Evolutionary conservation across 2,113 vertebrate species (phyloP).

Genomic region (Bubalus kerabau): DNA sequence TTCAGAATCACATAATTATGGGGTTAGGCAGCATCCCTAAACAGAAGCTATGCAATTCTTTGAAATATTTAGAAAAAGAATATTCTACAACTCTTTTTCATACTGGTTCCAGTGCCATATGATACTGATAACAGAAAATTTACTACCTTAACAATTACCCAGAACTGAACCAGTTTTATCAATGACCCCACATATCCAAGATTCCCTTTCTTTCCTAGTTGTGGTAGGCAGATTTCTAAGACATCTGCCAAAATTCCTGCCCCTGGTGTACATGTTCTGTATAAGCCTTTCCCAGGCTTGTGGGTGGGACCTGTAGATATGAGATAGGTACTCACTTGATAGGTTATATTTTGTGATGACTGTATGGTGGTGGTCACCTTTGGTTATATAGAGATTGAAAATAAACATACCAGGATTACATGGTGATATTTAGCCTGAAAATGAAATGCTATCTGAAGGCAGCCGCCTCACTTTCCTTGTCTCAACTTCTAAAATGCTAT

Average conservation of each 20-base stretch:
- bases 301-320: not conserved
- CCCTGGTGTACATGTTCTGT: not conserved
- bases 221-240: not conserved
- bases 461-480: not conserved
- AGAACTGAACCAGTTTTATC: not conserved
- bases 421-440: not conserved
- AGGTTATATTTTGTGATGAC: not conserved
- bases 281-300: not conserved
- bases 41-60: not conserved
- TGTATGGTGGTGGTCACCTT: not conserved
- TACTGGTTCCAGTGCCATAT: not conserved
- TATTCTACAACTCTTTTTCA: not conserved
- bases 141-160: not conserved
- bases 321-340: not conserved
- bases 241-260: not conserved
- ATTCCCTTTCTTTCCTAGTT: not conserved
- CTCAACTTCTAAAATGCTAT: not conserved
- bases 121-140: not conserved
- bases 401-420: not conserved
- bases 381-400: not conserved
- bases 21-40: not conserved
- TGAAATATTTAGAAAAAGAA: not conserved
- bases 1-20: not conserved
- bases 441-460: not conserved
- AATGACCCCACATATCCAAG: not conserved